Percentiles rank a stretch among this genome's conserved stretches.
These are phyloP conservation scores for Hoplostethus atlanticus DNA, from an alignment of 2,797 vertebrate genomes.

Conservation along the genomic window DNA sequence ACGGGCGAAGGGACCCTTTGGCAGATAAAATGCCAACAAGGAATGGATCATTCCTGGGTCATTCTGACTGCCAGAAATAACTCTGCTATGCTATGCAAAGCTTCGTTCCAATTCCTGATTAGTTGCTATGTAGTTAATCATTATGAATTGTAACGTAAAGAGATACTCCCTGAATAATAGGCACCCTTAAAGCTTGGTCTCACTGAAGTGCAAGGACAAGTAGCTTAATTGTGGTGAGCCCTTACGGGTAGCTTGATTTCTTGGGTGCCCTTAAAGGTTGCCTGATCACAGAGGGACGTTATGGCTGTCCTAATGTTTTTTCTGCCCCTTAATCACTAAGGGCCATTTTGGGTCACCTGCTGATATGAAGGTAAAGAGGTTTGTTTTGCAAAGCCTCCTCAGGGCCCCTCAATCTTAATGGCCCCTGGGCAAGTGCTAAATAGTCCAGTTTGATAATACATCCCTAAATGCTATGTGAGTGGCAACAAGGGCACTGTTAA, in stretches of 20 bases:
- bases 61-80: too few relatives aligned
- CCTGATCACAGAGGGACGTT: constrained; percentile 43
- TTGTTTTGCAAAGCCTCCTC: background rate
- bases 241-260: constrained; percentile 52
- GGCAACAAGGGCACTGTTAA: too few relatives aligned
- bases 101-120: too few relatives aligned
- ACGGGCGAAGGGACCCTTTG: too few relatives aligned
- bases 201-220: constrained; percentile 52
- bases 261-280: constrained; percentile 51
- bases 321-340: constrained; percentile 56
- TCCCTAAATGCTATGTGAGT: background rate
- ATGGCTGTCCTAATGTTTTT: constrained; percentile 34
- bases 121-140: too few relatives aligned
- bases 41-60: too few relatives aligned
- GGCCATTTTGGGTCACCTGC: constrained; percentile 45
- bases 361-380: background rate
- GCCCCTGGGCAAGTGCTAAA: too few relatives aligned
- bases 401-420: too few relatives aligned
- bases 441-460: background rate
- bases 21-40: too few relatives aligned
- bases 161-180: background rate
- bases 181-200: constrained; percentile 20
- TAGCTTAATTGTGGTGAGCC: constrained; percentile 39
- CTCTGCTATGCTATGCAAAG: too few relatives aligned
- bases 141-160: too few relatives aligned